Evolutionary conservation across 2,888 invertebrate species (phyloP).

Genomic region (Dolomedes plantarius): DNA sequence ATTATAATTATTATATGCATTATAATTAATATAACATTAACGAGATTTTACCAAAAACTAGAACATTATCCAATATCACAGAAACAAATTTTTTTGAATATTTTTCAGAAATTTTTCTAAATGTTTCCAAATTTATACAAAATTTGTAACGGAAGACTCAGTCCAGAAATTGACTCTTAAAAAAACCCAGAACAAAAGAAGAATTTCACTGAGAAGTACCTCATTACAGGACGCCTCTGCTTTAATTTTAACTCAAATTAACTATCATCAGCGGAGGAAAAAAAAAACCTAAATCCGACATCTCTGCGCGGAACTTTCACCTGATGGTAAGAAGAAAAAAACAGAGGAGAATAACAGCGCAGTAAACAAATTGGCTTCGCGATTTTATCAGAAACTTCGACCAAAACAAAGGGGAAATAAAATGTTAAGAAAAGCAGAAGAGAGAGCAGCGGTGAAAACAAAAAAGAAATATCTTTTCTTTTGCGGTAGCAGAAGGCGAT

Average conservation of each 20-base stretch:
- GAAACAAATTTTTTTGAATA: too few species aligned
- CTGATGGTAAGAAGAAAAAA: background rate
- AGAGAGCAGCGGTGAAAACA: background rate
- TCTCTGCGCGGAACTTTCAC: background rate
- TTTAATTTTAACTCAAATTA: background rate
- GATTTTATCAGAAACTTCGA: constrained; percentile 9
- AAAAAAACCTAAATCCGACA: background rate
- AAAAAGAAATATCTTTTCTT: background rate
- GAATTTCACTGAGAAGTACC: too few species aligned
- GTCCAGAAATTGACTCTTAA: too few species aligned
- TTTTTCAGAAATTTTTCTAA: too few species aligned
- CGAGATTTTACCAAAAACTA: too few species aligned
- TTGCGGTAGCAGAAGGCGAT: constrained; percentile 25
- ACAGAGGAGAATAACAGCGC: background rate
- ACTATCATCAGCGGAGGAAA: background rate
- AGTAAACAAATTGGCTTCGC: constrained; percentile 13
- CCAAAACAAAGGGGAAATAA: constrained; percentile 20
- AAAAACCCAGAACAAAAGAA: too few species aligned
- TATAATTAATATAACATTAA: too few species aligned
- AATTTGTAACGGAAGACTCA: too few species aligned
- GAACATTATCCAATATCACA: too few species aligned
- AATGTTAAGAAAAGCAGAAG: background rate
- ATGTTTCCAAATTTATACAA: too few species aligned
- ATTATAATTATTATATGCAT: too few species aligned
- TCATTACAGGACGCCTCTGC: too few species aligned